Base-by-base conservation (phyloP, 2,888 invertebrate species). In the Thereva unica region DNA sequence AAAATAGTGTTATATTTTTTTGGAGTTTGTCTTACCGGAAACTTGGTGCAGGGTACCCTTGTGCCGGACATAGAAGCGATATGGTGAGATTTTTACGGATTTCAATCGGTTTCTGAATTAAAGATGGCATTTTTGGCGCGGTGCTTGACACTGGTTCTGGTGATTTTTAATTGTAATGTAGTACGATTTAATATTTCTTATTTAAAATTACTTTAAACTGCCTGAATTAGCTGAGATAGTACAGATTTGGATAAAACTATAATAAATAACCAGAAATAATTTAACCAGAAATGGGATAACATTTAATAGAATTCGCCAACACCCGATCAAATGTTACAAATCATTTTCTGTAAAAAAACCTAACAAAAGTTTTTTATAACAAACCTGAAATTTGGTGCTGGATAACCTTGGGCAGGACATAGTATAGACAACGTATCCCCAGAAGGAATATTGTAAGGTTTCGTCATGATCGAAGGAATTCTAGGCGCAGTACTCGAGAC, bases 41-140 rank as follows among this genome's bases (percentile, higher is more conserved):
- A 74, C 84, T 79, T 74, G 89, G 89, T 74, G 89, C 87, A 70
- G 90, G 90, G 81, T 85, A 90, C 55, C 88, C 89, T 81, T 90
- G 90, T 41, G 90, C 89, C 66, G 89, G 89, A 80, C 91, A 91
- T 73, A 89, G 80, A 72, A 91, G 78, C 0, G 79, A 79, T 47
- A 80, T 74, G 5, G 75, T 69, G 45, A 72, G 71, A 3, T 70
- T 67, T 49, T 73, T 69, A 7, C 71, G 72, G 37, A 78, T 64
- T 38, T 78, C 77, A 53, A 78, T 71, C 6, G 80, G 80, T 71
- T 80, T 80, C 68, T 78, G 78, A 5, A 78, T 76, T 3, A 80
- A 70, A 1, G 75, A 73, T 4, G 84, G 83, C 67, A 83, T 81
- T 73, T 82, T 81, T 3, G 85, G 85, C 2, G 84, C 81, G 23